A percentile compares a stretch with the other conserved stretches of the same genome.
phyloP scores from a whole-genome alignment of 1,140 invertebrate genomes.

The Hetaerina americana region DNA sequence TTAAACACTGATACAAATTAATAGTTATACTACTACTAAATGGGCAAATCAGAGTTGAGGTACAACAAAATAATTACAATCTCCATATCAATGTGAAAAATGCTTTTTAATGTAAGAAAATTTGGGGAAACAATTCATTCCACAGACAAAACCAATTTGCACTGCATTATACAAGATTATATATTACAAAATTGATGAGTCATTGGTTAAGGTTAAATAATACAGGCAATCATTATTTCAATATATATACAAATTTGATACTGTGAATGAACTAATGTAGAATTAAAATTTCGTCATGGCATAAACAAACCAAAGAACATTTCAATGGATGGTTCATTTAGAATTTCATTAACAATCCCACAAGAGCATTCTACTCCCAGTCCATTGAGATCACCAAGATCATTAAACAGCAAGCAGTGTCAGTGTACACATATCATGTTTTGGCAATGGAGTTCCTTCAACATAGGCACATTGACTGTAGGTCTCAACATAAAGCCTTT shows the following conservation, averaged over 20 bases:
- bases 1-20: no score
- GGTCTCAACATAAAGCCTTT: background rate
- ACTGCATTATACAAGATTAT: no score
- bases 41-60: no score
- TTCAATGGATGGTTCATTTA: background rate
- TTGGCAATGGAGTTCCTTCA: background rate
- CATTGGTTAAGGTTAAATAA: no score
- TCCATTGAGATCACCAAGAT: background rate
- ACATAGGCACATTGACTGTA: background rate
- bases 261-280: background rate
- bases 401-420: background rate
- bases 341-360: background rate
- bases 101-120: no score
- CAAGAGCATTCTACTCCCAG: background rate
- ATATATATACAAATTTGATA: background rate
- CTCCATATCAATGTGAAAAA: no score
- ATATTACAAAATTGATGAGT: no score
- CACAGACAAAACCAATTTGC: no score
- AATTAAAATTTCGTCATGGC: background rate
- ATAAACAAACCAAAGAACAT: background rate
- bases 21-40: no score
- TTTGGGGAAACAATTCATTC: no score
- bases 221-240: no score
- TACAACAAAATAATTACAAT: no score
- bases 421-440: background rate